phyloP scores from a whole-genome alignment of 92 coral and sea anemone species.

The Paragorgia papillata region DNA sequence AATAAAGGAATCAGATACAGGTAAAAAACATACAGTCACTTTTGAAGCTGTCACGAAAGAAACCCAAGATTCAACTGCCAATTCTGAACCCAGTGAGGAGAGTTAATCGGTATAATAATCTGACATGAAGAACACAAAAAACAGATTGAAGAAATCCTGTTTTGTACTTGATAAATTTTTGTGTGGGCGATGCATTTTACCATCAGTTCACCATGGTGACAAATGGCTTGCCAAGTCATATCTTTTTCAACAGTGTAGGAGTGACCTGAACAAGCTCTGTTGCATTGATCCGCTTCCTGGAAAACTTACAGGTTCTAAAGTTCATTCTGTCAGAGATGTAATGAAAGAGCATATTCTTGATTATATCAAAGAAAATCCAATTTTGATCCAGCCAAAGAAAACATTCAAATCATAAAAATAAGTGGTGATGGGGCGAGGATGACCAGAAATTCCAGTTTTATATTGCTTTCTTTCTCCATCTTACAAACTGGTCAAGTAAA shows the following conservation, averaged over 20 bases:
- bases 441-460: conserved; percentile 51
- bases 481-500: conserved; percentile 45
- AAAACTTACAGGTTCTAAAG: not conserved
- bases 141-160: not conserved
- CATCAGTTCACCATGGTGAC: not conserved
- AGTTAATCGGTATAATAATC: too few relatives aligned
- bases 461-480: conserved; percentile 44
- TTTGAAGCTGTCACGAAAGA: too few relatives aligned
- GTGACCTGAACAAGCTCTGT: not conserved
- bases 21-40: too few relatives aligned
- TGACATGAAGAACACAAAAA: not conserved
- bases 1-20: too few relatives aligned
- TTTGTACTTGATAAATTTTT: conserved; percentile 9
- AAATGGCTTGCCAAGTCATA: conserved; percentile 4
- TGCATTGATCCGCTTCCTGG: not conserved
- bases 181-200: conserved; percentile 1
- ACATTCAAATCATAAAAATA: conserved; percentile 40
- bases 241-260: not conserved
- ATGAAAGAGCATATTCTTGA: not conserved
- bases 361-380: conserved; percentile 17
- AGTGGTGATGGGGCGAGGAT: conserved; percentile 60
- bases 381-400: too few relatives aligned
- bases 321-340: not conserved
- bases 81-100: too few relatives aligned
- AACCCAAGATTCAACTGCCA: too few relatives aligned